phyloP scores from a whole-genome alignment of 2,888 invertebrate species.

The Prosapia bicincta region DNA sequence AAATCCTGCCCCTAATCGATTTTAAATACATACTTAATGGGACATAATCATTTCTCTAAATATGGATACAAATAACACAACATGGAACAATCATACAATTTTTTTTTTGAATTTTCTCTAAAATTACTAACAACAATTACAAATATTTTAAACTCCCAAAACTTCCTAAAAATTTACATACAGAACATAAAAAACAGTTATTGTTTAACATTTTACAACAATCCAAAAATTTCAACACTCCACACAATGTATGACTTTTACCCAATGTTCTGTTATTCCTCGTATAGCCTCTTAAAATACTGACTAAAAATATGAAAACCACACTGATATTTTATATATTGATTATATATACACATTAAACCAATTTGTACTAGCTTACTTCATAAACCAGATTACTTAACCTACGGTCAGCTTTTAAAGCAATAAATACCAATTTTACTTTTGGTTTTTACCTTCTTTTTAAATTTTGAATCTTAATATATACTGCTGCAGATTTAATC shows the following conservation, averaged over 20 bases:
- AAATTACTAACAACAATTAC: not conserved
- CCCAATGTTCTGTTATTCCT: not conserved
- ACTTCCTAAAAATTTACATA: not conserved
- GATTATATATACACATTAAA: not conserved
- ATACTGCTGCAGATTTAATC: conserved; percentile 19
- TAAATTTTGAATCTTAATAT: not conserved
- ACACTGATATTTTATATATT: not conserved
- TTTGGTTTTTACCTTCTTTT: not conserved
- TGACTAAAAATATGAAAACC: conserved; percentile 2
- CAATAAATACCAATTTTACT: not conserved
- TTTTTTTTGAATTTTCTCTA: not conserved
- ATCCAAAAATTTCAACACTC: not conserved
- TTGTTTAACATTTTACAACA: not conserved
- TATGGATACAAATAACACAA: conserved; percentile 22
- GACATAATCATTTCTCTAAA: not conserved
- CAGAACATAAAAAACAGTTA: conserved; percentile 1
- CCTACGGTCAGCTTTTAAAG: not conserved
- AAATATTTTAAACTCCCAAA: not conserved
- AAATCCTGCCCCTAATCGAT: not conserved
- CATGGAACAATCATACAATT: conserved; percentile 25
- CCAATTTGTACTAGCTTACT: not conserved
- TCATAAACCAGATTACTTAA: not conserved
- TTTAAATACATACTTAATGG: not conserved
- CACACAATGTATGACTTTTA: not conserved
- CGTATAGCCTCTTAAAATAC: not conserved